These are phyloP conservation scores for Drosophila paranaensis DNA, from an alignment of 2,888 invertebrate genomes.

Conservation along the genomic window DNA sequence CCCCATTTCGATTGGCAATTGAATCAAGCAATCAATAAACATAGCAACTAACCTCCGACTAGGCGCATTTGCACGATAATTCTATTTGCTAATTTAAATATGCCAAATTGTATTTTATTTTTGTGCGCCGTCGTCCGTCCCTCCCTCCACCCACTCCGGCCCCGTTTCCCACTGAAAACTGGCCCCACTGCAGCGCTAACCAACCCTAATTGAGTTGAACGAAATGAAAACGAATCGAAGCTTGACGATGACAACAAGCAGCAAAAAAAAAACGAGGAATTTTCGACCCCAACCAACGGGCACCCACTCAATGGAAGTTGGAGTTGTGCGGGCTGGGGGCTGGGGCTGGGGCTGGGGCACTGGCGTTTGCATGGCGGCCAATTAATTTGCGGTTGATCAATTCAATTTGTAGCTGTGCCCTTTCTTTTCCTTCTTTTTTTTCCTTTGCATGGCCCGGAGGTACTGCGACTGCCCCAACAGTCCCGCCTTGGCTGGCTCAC, in stretches of 20 bases:
- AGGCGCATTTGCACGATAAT: conserved; percentile 63
- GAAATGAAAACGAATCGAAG: conserved; percentile 65
- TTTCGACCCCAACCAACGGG: conserved; percentile 9
- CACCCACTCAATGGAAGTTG: conserved; percentile 39
- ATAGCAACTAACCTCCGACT: conserved; percentile 69
- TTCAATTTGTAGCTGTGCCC: conserved; percentile 81
- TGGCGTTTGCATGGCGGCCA: conserved; percentile 79
- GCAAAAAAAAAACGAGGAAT: conserved; percentile 30
- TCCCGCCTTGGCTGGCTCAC: conserved; percentile 55
- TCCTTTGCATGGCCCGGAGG: conserved; percentile 5
- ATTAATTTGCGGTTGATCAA: conserved; percentile 85
- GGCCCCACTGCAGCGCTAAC: conserved; percentile 3
- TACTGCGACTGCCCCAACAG: conserved; percentile 2
- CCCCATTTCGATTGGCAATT: conserved; percentile 61
- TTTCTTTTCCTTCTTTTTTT: conserved; percentile 2
- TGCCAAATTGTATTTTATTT: conserved; percentile 72
- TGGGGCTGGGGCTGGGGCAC: conserved; percentile 25
- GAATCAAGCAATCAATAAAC: conserved; percentile 78
- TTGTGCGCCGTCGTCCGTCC: neutral
- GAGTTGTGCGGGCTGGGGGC: neutral
- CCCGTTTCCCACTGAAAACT: neutral
- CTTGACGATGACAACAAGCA: conserved; percentile 38
- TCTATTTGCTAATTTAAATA: conserved; percentile 79
- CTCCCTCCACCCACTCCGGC: neutral
- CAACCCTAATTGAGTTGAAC: conserved; percentile 76